Conservation (phyloP, 2,113 vertebrate species). For the Hydropotes inermis region DNA sequence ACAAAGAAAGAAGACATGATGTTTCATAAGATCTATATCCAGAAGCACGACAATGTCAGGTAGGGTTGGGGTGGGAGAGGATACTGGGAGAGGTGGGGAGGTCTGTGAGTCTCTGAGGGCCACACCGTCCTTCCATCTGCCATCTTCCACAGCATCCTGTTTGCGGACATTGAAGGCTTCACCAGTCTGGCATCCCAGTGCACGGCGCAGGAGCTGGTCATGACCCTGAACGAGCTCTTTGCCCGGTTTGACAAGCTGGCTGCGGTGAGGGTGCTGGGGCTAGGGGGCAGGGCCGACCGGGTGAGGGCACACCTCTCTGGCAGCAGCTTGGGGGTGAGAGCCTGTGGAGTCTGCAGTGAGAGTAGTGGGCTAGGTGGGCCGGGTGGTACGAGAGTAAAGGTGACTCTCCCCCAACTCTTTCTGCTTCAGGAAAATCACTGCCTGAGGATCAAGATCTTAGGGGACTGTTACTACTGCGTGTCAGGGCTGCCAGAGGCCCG, state of each 20-base stretch:
- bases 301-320: conserved; percentile 71
- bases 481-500: conserved; percentile 93
- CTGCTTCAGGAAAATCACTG: conserved; percentile 93
- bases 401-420: background rate
- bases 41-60: conserved; percentile 99
- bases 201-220: conserved; percentile 96
- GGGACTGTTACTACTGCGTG: conserved; percentile 97
- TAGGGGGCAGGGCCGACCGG: conserved; percentile 67
- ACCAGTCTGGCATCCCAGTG: conserved; percentile 97
- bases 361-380: background rate
- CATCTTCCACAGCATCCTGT: conserved; percentile 89
- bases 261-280: conserved; percentile 84
- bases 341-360: accelerated
- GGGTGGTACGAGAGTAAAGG: background rate
- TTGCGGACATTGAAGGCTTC: conserved; percentile 96
- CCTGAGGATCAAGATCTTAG: conserved; percentile 96
- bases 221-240: conserved; percentile 97
- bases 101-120: background rate
- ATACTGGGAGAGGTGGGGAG: background rate
- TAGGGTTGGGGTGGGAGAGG: conserved; percentile 58
- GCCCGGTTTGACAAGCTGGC: conserved; percentile 96
- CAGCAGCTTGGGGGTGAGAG: background rate
- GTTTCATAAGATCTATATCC: conserved; percentile 99
- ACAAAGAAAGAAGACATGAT: conserved; percentile 99
- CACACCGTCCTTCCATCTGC: background rate